These are phyloP conservation scores for Pipistrellus nathusii DNA, from an alignment of 2,797 vertebrate species.

Conservation along the genomic window DNA sequence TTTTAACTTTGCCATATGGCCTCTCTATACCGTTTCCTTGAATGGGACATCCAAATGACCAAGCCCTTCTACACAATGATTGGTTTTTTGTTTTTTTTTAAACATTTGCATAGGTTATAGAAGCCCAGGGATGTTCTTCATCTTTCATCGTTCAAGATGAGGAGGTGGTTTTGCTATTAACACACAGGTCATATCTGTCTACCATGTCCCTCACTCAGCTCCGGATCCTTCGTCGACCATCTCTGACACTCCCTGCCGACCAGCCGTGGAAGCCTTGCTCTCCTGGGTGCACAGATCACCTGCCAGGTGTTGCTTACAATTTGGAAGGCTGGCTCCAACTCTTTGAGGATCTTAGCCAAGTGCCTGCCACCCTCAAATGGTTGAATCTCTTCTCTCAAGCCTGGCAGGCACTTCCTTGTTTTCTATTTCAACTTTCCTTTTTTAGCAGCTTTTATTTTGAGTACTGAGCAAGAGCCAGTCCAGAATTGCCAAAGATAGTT, in stretches of 20 bases:
- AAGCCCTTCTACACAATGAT: neutral
- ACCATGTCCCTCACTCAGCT: slow-evolving; percentile 25
- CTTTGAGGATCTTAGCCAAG: slow-evolving; percentile 6
- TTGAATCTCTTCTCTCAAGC: neutral
- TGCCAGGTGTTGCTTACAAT: neutral
- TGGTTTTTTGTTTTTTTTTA: neutral
- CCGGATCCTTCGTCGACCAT: neutral
- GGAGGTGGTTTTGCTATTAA: neutral
- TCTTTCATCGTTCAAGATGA: slow-evolving; percentile 45
- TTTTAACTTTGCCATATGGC: neutral
- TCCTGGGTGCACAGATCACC: neutral
- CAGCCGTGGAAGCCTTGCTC: neutral
- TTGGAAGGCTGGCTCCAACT: neutral
- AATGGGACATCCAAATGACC: neutral
- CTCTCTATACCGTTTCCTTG: neutral
- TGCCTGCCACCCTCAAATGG: neutral
- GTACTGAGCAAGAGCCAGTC: slow-evolving; percentile 21
- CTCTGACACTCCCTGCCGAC: neutral
- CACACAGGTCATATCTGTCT: neutral
- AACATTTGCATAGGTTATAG: slow-evolving; percentile 9
- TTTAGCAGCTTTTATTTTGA: slow-evolving; percentile 46
- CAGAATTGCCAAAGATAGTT: slow-evolving; percentile 66
- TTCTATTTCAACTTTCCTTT: slow-evolving; percentile 9
- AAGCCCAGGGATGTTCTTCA: neutral
- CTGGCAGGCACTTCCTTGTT: neutral